These are phyloP conservation scores for Podocnemis expansa DNA, from an alignment of 2,113 vertebrate species.

Conservation along the genomic window DNA sequence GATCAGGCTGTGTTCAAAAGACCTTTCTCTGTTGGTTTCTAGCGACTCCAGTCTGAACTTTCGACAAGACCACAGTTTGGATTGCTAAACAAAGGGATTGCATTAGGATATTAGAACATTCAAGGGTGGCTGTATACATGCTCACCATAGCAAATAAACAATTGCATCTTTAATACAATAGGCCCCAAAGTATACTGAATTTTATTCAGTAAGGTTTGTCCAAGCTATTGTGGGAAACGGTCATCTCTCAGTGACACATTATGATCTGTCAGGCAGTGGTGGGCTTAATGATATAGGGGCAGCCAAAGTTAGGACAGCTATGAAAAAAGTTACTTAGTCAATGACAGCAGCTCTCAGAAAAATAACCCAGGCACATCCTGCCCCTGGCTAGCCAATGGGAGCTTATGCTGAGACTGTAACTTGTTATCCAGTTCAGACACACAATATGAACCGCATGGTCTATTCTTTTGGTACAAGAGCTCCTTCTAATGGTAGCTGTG, in stretches of 20 bases:
- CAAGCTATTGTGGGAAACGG: neutral
- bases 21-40: neutral
- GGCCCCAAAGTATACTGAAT: neutral
- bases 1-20: neutral
- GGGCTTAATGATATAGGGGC: neutral
- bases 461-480: neutral
- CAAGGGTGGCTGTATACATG: neutral
- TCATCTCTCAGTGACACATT: neutral
- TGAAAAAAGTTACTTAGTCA: neutral
- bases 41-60: neutral
- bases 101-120: neutral
- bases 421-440: neutral
- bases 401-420: neutral
- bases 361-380: neutral
- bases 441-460: neutral
- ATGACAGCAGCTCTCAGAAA: neutral
- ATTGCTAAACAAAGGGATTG: neutral
- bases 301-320: neutral
- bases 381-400: neutral
- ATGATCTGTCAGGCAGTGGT: neutral
- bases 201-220: neutral
- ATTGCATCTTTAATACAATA: neutral
- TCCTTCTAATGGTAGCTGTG: neutral
- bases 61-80: neutral
- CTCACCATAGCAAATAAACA: neutral